Base-by-base conservation (phyloP, 2,113 vertebrate genomes). In the Tympanuchus pallidicinctus region DNA sequence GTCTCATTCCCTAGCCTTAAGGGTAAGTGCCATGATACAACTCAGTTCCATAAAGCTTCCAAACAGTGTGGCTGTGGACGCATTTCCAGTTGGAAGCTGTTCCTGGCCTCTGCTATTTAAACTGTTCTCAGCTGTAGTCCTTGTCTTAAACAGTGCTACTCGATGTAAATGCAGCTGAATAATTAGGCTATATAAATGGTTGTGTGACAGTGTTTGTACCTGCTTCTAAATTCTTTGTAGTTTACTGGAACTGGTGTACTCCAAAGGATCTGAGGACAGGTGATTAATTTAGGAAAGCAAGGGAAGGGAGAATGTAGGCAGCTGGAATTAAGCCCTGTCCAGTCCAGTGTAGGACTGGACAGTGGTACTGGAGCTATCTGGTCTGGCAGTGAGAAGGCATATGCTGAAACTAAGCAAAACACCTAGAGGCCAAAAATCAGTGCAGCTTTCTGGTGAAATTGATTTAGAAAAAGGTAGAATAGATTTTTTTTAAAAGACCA, bases 1-100 rank as follows among this genome's bases (percentile, higher is more conserved):
- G 2, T 3, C 28, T 64, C 7, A 2, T 15, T 59, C 15, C 28
- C 13, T 4, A 40, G 20, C 22, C 16, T 24, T 17, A 25, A 38
- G 56, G 3, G 3, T 16, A 38, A 43, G 40, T 64, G 32, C 7
- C 24, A 4, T 12, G 32, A 34, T 34, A 2, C 15, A 66, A 2
- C 50, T 30, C 22, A 5, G 27, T 0, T 28, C 7, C 40, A 7
- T 7, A 8, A 20, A 38, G 34, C 25, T 48, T 40, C 38, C 8
- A 47, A 45, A 0, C 9, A 11, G 16, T 7, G 14, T 36, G 2
- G 2, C 30, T 38, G 8, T 9, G 7, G 52, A 56, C 0, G 0
- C 7, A 2, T 8, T 34, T n/a, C 43, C 48, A 69, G 11, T 0
- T 43, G 20, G 30, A 5, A 7, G 4, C 14, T 12, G 24, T 40